A percentile compares a stretch with the other conserved stretches of the same genome.
Evolutionary conservation across 1,140 invertebrate genomes (phyloP).

Genomic region (Anagrus nilaparvatae): DNA sequence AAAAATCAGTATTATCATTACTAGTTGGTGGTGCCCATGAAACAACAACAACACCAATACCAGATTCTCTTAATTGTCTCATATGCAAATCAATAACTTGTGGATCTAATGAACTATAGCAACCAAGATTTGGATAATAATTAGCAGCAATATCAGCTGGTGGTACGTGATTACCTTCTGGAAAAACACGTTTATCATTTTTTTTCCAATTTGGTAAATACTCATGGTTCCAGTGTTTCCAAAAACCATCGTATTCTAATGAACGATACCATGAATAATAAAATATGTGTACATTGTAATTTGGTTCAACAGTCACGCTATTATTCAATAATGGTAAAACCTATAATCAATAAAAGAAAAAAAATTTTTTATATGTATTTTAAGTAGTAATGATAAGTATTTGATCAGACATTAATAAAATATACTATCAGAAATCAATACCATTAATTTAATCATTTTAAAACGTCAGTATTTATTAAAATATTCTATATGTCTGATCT

Average conservation of each 20-base stretch:
- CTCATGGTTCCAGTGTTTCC: conserved; percentile 43
- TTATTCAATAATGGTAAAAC: conserved; percentile 22
- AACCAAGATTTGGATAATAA: conserved; percentile 41
- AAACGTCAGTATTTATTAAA: too few relatives aligned
- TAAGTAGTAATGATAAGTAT: too few relatives aligned
- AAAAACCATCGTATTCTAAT: conserved; percentile 33
- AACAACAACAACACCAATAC: conserved; percentile 39
- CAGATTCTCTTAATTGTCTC: conserved; percentile 36
- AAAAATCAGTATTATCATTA: conserved; percentile 33
- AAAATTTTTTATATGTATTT: too few relatives aligned
- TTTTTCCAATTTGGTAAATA: conserved; percentile 41
- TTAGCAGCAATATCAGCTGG: conserved; percentile 41
- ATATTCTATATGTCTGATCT: too few relatives aligned
- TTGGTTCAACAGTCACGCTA: conserved; percentile 25
- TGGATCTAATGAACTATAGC: conserved; percentile 42
- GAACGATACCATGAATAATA: conserved; percentile 45
- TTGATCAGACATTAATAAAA: too few relatives aligned
- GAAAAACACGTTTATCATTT: conserved; percentile 36
- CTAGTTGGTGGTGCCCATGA: conserved; percentile 39
- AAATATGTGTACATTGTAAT: conserved; percentile 43
- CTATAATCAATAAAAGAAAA: too few relatives aligned
- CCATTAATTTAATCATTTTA: too few relatives aligned
- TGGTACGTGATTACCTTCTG: conserved; percentile 36
- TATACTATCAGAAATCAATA: too few relatives aligned
- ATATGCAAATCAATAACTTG: conserved; percentile 40